Evolutionary conservation across 1,140 invertebrate genomes (phyloP), one percentile per base, ranked within the genome.

Genomic region (Heliconius congener): DNA sequence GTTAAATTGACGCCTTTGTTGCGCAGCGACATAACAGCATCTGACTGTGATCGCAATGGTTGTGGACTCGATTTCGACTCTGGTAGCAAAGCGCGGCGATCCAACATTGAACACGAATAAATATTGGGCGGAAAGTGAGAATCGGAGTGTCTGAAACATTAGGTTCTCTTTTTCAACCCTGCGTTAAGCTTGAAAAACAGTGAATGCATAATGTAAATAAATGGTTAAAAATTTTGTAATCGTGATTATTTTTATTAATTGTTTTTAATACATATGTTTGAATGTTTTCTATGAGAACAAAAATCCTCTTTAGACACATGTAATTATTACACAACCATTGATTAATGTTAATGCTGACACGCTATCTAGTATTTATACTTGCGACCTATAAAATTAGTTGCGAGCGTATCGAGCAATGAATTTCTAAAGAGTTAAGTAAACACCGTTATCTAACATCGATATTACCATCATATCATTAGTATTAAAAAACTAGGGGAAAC

Each of bases 381-480:
- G 34, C 84, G 86, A 86, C 86, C 86, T 86, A 86, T 76, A 85
- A 85, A 86, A 80, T 81, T 79, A 75, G 74, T 71, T 76, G 60
- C 74, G 19, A 72, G 42, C 70, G 55, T 82, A 85, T 84, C 79
- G 34, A 74, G 75, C 78, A 84, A 86, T 86, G 81, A 60, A 66
- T 85, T 85, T 82, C 74, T 81, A 82, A 86, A 89, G 87, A 88
- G 85, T 82, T 87, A 81, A 80, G 85, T 77, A 91, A 91, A 92
- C 90, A 88, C 19, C 74, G 77, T 89, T 92, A 93, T 93, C 91
- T 76, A 71, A 79, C 60, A 66, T 80, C 80, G 84, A 88, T 90
- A 88, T 84, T 81, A 82, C 80, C 83, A 66, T 52, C 50, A 70
- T 86, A 83, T 82, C 82, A 30, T 83, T 84, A 89, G 90, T 90